Evolutionary conservation across 2,888 invertebrate genomes (phyloP), one percentile per base, ranked within the genome.

Genomic region (Selenia dentaria): DNA sequence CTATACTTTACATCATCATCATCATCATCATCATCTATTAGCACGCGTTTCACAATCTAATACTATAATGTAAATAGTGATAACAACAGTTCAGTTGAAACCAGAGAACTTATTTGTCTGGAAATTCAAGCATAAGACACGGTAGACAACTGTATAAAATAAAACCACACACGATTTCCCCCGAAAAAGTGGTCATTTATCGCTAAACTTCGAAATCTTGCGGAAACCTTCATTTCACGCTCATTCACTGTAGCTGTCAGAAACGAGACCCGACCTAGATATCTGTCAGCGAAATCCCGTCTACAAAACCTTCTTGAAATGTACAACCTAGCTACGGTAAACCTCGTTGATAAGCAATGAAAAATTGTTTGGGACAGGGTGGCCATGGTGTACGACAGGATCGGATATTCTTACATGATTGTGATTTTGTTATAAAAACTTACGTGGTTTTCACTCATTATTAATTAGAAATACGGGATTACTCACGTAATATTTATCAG

Each of bases 321-420:
- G 43, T 43, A 31, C 37, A 43, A 31, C 35, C 35, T 29, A 34
- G 35, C 31, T 16, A n/a, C 25, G n/a, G 28, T 34, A 34, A 38
- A 25, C 22, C 38, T 32, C 6, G 20, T 13, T 44, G 44, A 44
- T 44, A 44, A 44, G 44, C 44, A 27, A 28, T 45, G 45, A 45
- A 45, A 45, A 45, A 45, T 45, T 34, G 45, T 38, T 31, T 8
- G 6, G 13, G 2, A 6, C 28, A 33, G 4, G 22, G 27, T 28
- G 22, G 12, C 45, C 33, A 38, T 26, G 13, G 8, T 13, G 31
- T 28, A 3, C 1, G 10, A 28, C 11, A 12, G n/a, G 6, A 10
- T 11, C 9, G 5, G 6, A 24, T 14, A 16, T 16, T 16, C 4
- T 16, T 16, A 16, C 4, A 4, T 4, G 2, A 16, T 16, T 16